Percentiles rank a stretch among this genome's conserved stretches.
Conservation (phyloP, 1,140 invertebrate genomes). For the Asbolus verrucosus region DNA sequence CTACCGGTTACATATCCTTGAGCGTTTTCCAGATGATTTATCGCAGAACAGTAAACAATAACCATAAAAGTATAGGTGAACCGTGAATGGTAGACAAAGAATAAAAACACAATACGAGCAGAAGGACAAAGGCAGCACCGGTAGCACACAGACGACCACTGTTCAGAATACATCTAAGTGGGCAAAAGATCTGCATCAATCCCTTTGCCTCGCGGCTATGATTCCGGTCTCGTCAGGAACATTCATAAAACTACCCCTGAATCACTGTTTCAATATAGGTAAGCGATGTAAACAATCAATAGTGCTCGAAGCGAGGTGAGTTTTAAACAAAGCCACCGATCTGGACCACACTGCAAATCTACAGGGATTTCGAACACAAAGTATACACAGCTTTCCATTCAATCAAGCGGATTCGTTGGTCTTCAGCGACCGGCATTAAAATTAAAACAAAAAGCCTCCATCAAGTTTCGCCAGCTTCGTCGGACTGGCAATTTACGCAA, state of each 20-base stretch:
- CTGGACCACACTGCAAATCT: conserved; percentile 15
- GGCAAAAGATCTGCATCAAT: conserved; percentile 48
- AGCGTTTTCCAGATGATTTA: conserved; percentile 17
- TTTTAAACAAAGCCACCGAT: conserved; percentile 47
- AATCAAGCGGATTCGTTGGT: background rate
- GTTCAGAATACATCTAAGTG: background rate
- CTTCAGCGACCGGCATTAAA: too few relatives aligned
- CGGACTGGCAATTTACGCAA: too few relatives aligned
- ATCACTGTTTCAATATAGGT: conserved; percentile 54
- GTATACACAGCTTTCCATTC: background rate
- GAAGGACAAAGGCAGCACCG: conserved; percentile 3
- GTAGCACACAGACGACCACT: conserved; percentile 21
- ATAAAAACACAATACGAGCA: background rate
- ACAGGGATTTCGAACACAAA: background rate
- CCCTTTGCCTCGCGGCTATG: conserved; percentile 38
- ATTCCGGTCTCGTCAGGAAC: conserved; percentile 48
- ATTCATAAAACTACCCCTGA: conserved; percentile 54
- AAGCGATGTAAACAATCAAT: conserved; percentile 50
- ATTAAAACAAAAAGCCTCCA: too few relatives aligned
- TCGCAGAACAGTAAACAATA: conserved; percentile 22
- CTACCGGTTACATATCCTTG: conserved; percentile 11
- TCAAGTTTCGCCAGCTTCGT: too few relatives aligned
- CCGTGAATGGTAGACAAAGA: conserved; percentile 17
- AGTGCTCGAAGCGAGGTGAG: conserved; percentile 43
- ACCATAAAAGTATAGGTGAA: conserved; percentile 35